These are phyloP conservation scores for Arctopsyche grandis DNA, from an alignment of 1,140 invertebrate species.

Conservation along the genomic window DNA sequence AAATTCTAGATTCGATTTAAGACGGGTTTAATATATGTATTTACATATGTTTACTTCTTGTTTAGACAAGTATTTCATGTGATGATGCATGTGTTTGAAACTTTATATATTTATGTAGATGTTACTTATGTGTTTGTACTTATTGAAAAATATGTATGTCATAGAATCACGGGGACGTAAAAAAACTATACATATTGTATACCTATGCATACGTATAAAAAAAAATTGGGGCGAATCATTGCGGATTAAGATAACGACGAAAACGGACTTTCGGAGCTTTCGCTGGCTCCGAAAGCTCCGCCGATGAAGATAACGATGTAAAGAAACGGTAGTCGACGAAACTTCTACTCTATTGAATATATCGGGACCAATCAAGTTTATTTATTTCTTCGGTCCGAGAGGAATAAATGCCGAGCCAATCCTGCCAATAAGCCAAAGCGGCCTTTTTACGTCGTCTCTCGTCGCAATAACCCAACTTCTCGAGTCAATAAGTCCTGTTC, in stretches of 20 bases:
- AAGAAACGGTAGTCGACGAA: constrained; percentile 18
- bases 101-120: too few species aligned
- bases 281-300: background rate
- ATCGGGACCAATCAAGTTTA: background rate
- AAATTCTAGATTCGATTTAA: too few species aligned
- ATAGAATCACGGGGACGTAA: too few species aligned
- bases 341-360: constrained; percentile 22
- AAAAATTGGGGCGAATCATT: background rate
- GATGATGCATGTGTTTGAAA: too few species aligned
- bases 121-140: too few species aligned
- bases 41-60: too few species aligned
- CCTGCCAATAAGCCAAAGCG: constrained; percentile 7
- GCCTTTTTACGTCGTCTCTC: background rate
- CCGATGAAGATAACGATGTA: constrained; percentile 19
- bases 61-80: too few species aligned
- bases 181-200: too few species aligned
- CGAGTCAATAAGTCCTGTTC: background rate
- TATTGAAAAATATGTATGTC: too few species aligned
- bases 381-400: background rate
- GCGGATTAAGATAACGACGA: constrained; percentile 16
- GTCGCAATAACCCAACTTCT: background rate
- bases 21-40: too few species aligned
- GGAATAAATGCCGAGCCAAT: constrained; percentile 5
- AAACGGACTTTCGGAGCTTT: background rate
- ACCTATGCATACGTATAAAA: background rate